Evolutionary conservation across 2,113 vertebrate genomes (phyloP).

Genomic region (Menura novaehollandiae): DNA sequence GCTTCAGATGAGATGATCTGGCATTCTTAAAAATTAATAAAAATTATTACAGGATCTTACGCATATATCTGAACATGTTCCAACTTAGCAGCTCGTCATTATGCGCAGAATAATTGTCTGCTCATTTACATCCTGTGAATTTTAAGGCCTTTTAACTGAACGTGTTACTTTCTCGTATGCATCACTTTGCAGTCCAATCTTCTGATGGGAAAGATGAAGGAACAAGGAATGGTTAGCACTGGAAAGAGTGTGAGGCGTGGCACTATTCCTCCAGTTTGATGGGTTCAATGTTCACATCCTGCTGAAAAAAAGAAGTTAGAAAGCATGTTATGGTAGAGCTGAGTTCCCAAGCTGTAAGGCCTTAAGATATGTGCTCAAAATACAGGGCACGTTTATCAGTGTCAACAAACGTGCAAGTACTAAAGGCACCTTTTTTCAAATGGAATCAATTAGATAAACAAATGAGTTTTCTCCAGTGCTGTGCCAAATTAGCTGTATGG

Average conservation of each 20-base stretch:
- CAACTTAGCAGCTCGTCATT: constrained; percentile 34
- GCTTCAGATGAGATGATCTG: constrained; percentile 35
- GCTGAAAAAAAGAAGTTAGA: background rate
- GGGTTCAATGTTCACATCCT: background rate
- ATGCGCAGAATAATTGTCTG: constrained; percentile 9
- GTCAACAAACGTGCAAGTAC: background rate
- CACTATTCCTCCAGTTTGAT: background rate
- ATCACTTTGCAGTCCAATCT: background rate
- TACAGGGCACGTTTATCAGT: background rate
- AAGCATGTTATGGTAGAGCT: background rate
- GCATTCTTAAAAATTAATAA: constrained; percentile 56
- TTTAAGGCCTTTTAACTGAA: background rate
- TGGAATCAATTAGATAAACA: background rate
- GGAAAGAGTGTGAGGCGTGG: background rate
- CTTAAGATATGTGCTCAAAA: background rate
- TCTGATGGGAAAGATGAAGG: background rate
- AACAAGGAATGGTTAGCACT: background rate
- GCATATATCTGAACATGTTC: constrained; percentile 26
- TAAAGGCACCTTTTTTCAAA: background rate
- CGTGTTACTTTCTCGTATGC: background rate
- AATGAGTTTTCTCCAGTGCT: background rate
- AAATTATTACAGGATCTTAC: background rate
- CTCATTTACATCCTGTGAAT: constrained; percentile 39
- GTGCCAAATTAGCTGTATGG: background rate
- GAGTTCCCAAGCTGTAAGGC: background rate